Evolutionary conservation across 1,140 invertebrate species (phyloP), one percentile per base, ranked within the genome.

Genomic region (Heterodera schachtii): DNA sequence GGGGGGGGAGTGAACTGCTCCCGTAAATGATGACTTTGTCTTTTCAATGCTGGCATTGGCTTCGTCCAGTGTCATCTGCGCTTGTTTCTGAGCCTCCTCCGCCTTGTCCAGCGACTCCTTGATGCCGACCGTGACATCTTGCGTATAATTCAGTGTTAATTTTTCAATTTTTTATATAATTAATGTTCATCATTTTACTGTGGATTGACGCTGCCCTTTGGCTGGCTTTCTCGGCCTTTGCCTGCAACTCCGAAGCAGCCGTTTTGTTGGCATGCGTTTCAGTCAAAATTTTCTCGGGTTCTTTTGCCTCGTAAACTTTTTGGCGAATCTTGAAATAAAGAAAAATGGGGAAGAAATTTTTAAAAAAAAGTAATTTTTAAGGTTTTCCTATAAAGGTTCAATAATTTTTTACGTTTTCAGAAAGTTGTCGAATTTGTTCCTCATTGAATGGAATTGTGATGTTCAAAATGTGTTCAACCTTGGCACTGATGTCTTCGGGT

Each of bases 221-320:
- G 69, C 74, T 74, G 21, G 86, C 80, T 64, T 52, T 21, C 66
- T 89, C 85, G 13, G 89, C 89, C 66, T 71, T 76, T 16, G 73
- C 75, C 79, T 90, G 83, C 31, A 89, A 74, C n/a, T 86, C 70
- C 19, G 70, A 76, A n/a, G 89, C 88, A 66, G 85, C 75, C 21
- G 84, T 87, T 80, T 86, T 88, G 74, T 89, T 89, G 21, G 85
- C 85, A 41, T 81, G 71, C 9, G 88, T 89, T 76, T 89, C 88
- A 46, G 77, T 79, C 52, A 89, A 81, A 80, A 89, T 89, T 47
- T 87, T 78, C 70, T 90, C 88, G 41, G 85, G 89, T 70, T 89
- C 87, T n/a, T 85, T 87, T 57, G 88, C 84, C 74, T 90, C 90
- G 21, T 75, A 66, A 21, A 89, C 86, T 46, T 88, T 86, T 75